phyloP scores from a whole-genome alignment of 1,140 invertebrate species.

The Trachymyrmex septentrionalis region DNA sequence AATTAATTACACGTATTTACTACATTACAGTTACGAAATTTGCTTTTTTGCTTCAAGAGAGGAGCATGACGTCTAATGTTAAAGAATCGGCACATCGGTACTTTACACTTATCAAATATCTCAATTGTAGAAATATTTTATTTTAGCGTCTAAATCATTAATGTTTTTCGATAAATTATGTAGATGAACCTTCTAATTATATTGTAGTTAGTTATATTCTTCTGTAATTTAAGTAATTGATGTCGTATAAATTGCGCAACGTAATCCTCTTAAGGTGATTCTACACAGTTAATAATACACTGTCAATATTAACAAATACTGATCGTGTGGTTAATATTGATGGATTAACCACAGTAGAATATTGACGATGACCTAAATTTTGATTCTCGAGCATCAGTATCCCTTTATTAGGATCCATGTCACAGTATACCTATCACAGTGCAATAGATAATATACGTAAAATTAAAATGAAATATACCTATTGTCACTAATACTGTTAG shows the following conservation, averaged over 20 bases:
- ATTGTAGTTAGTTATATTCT: not conserved
- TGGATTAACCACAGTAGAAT: no score
- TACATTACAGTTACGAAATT: not conserved
- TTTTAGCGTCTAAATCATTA: not conserved
- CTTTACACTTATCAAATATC: not conserved
- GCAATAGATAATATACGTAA: no score
- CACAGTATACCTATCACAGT: no score
- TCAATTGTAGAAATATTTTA: not conserved
- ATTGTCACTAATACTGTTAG: no score
- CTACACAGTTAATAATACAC: no score
- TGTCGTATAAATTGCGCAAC: not conserved
- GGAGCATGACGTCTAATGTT: not conserved
- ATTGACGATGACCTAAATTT: no score
- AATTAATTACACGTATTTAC: not conserved
- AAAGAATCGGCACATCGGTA: not conserved
- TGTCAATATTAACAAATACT: no score
- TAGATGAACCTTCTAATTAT: not conserved
- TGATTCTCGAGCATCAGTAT: no score
- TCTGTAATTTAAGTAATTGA: constrained; percentile 5
- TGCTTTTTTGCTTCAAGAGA: not conserved
- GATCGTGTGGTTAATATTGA: no score
- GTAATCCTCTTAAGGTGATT: not conserved
- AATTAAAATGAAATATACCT: no score
- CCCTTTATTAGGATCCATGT: no score
- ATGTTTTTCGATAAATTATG: not conserved